Base-by-base conservation (phyloP, 37 sponge, comb jelly and placozoan genomes). In the Geodia barretti region DNA sequence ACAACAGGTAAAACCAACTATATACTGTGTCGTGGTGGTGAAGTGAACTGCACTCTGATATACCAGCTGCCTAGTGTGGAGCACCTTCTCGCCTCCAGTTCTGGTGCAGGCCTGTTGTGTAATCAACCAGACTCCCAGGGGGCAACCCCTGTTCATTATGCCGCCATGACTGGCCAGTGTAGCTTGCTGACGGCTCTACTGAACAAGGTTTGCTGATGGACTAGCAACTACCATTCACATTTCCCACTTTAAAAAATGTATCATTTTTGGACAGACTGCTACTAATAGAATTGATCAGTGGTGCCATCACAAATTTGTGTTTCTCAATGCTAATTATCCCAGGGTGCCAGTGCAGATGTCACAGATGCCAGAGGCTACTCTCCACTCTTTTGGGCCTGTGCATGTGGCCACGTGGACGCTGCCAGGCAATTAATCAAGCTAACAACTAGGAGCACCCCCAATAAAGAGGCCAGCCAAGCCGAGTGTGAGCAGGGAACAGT, bases 381-480 rank as follows among this genome's bases (percentile, higher is more conserved):
- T 9, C 88, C 91, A 20, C 82, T 94, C 28, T 74, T 87, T 65
- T 94, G 94, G 94, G 94, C 94, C 21, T 76, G 91, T 75, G 82
- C 76, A 24, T 65, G 84, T 41, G 83, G 84, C 9, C 72, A 72
- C 24, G 76, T 86, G 19, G 87, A 78, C 30, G 70, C 43, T 39
- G 87, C 80, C 35, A 35, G 71, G 25, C 21, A 19, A 20, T 37
- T 87, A 34, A 36, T 81, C 4, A 64, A 40, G 19, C 62, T 60
- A 54, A 70, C 19, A 29, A 59, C 41, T 21, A 36, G 59, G 62
- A 33, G 72, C 24, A 25, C 24, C 62, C 39, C 20, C 28, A n/a
- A 73, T 68, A 42, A 32, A 70, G 39, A 30, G 39, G 5, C 34
- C 21, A 36, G 31, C 8, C 39, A 77, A 38, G 42, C 19, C 23